These are phyloP conservation scores for Merluccius polli DNA, from an alignment of 2,797 vertebrate species.

Conservation along the genomic window DNA sequence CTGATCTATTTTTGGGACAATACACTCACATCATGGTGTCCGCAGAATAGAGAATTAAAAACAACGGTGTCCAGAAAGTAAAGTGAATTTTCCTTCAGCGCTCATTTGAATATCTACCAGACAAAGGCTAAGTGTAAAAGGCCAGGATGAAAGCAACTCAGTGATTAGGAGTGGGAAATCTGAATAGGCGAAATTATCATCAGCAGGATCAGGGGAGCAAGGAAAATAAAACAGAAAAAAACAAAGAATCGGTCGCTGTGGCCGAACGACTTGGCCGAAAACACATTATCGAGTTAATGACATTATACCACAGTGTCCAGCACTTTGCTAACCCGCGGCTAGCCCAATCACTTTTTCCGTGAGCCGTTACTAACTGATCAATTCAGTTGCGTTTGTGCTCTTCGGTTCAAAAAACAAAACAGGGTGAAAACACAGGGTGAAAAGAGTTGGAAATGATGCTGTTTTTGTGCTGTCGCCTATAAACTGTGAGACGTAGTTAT, in stretches of 20 bases:
- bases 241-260: neutral
- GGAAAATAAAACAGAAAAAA: neutral
- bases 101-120: constrained; percentile 45
- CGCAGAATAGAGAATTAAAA: neutral
- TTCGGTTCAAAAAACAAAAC: neutral
- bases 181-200: neutral
- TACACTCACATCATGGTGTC: neutral
- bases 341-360: neutral
- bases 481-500: neutral
- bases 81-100: constrained; percentile 48
- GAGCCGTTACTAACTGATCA: neutral
- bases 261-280: neutral
- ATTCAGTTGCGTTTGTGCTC: neutral
- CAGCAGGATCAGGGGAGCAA: neutral
- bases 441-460: neutral
- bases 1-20: neutral
- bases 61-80: constrained; percentile 9
- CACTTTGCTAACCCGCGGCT: neutral
- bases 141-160: constrained; percentile 1
- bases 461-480: too few species aligned
- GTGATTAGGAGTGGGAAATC: neutral
- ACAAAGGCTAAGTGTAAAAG: constrained; percentile 17
- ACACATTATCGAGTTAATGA: neutral
- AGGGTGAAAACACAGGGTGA: neutral
- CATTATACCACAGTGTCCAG: neutral